Percentiles rank a stretch among this genome's conserved stretches.
phyloP scores from a whole-genome alignment of 2,888 invertebrate species.

The Athalia rosae region DNA sequence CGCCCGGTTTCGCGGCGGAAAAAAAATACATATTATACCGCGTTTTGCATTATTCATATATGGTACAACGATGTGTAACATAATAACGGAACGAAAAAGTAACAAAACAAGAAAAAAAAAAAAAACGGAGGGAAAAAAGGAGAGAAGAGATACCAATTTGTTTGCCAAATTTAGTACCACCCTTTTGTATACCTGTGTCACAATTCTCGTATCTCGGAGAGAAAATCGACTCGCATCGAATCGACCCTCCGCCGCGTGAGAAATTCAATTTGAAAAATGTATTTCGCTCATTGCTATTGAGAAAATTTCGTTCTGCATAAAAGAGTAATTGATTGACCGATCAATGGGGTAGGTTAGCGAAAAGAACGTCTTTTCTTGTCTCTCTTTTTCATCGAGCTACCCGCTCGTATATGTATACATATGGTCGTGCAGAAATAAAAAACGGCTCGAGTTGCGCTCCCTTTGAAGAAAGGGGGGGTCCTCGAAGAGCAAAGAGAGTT shows the following conservation, averaged over 20 bases:
- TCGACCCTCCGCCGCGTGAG: not conserved
- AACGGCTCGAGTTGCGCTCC: constrained; percentile 49
- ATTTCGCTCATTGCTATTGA: not conserved
- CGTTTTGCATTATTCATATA: constrained; percentile 39
- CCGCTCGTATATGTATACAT: too few relatives aligned
- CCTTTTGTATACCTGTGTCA: constrained; percentile 16
- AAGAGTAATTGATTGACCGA: constrained; percentile 27
- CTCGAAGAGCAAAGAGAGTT: constrained; percentile 49
- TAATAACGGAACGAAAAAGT: too few relatives aligned
- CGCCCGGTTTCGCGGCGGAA: constrained; percentile 23
- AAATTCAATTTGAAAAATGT: not conserved
- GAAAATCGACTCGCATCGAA: not conserved
- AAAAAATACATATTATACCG: constrained; percentile 15
- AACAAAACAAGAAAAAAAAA: too few relatives aligned
- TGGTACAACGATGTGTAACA: too few relatives aligned
- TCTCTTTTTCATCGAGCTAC: too few relatives aligned
- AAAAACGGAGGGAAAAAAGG: constrained; percentile 11
- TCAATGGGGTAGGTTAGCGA: constrained; percentile 18
- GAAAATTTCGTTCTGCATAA: constrained; percentile 23
- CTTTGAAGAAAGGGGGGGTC: constrained; percentile 46
- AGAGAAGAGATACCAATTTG: constrained; percentile 16
- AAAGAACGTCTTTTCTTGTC: not conserved
- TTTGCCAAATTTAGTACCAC: constrained; percentile 28
- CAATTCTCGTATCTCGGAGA: not conserved
- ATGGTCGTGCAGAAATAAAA: constrained; percentile 30